Evolutionary conservation across 2,888 invertebrate species (phyloP).

Genomic region (Cartodere bifasciata): DNA sequence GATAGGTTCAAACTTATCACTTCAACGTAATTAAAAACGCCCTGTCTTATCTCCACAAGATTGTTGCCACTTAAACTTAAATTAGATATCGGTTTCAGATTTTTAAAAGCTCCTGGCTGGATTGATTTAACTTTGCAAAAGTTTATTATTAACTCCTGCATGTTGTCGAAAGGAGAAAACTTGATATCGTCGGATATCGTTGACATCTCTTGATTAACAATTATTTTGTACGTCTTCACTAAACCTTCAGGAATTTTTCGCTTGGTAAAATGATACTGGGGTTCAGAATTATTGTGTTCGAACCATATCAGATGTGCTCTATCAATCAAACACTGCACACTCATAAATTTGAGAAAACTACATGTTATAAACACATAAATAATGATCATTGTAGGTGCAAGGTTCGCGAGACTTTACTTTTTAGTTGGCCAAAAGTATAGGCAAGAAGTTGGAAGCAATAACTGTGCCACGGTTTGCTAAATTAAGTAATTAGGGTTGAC

Average conservation of each 20-base stretch:
- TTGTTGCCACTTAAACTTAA: conserved; percentile 22
- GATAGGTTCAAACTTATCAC: conserved; percentile 22
- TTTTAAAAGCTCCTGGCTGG: conserved; percentile 19
- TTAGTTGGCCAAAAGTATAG: too few relatives aligned
- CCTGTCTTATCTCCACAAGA: conserved; percentile 19
- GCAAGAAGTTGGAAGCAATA: too few relatives aligned
- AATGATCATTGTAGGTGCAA: too few relatives aligned
- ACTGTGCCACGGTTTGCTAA: too few relatives aligned
- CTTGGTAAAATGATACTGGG: conserved; percentile 16
- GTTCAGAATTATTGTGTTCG: conserved; percentile 15
- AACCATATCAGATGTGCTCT: conserved; percentile 19
- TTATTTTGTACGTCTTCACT: conserved; percentile 18
- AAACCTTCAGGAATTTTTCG: conserved; percentile 18
- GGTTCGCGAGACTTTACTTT: too few relatives aligned
- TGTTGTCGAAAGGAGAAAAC: conserved; percentile 19
- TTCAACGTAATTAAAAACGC: conserved; percentile 20
- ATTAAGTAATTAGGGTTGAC: too few relatives aligned
- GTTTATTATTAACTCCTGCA: conserved; percentile 19
- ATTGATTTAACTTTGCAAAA: conserved; percentile 21
- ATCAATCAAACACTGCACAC: conserved; percentile 6
- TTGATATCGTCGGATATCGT: conserved; percentile 20
- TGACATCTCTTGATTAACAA: conserved; percentile 20
- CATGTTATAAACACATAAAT: too few relatives aligned
- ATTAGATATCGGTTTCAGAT: conserved; percentile 17
- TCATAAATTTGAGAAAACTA: too few relatives aligned